Base-by-base conservation (phyloP, 2,888 invertebrate genomes). In the Ormyrus nitidulus region DNA sequence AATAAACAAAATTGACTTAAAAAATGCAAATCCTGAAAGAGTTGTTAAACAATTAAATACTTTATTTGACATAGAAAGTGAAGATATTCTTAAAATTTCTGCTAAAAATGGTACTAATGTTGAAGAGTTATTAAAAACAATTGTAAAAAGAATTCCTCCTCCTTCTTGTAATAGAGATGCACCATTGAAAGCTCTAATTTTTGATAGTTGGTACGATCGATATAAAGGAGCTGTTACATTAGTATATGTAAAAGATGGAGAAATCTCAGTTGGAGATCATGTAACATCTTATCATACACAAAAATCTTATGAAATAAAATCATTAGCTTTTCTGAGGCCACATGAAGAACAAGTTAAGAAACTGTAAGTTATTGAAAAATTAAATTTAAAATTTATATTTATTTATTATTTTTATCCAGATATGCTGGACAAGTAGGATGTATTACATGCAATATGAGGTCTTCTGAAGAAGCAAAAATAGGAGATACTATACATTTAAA, bases 1-100 rank as follows among this genome's bases (percentile, higher is more conserved):
- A 0, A 92, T 99, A 54, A 99, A 99, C 91, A 99, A 99, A 92
- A 97, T 99, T 77, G 99, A 99, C 90, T 92, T 99, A 75, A 97
- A 97, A 85, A 94, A 96, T 90, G 98, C 98, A 0, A 92, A 98
- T 88, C 97, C 98, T 5, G 96, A 96, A 0, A 93, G 93, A 86
- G 97, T 98, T 0, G 93, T 94, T 83, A 91, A 93, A 59, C 98
- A 99, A 88, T 89, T 99, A 82, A 91, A 95, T 76, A 93, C 93
- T 0, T 90, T 99, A 13, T 99, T 99, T 91, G 95, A 95, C 84
- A 95, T 99, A 82, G 93, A 95, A 0, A 92, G 94, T 2, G 90
- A 93, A 0, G 93, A 94, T 68, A 94, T 98, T 8, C 88, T 98
- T 77, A 95, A 94, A 93, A 92, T 96, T 84, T 99, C 99, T 53